Percentiles rank a stretch among this genome's conserved stretches.
Conservation (phyloP, 2,113 vertebrate species). For the Numida meleagris region DNA sequence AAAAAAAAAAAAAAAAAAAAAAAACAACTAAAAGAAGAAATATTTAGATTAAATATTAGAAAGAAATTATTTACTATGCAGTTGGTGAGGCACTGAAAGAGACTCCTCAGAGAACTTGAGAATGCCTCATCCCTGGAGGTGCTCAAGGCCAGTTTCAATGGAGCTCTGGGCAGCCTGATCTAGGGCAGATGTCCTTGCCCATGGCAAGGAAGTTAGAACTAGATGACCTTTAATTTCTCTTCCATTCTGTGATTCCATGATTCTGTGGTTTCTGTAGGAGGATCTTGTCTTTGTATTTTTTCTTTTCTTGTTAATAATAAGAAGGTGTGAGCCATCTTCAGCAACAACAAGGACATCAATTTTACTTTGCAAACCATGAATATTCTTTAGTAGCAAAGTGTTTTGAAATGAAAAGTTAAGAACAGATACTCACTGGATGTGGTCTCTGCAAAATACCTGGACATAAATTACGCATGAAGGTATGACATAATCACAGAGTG, state of each 20-base stretch:
- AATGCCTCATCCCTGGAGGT: neutral
- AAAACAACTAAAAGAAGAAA: neutral
- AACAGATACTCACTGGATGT: neutral
- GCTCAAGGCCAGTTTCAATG: no score
- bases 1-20: no score
- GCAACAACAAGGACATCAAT: neutral
- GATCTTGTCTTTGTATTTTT: neutral
- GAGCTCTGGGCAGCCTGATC: no score
- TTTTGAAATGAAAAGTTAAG: neutral
- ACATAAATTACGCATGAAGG: neutral
- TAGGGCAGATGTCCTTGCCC: no score
- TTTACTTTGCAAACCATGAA: neutral
- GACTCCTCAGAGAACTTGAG: neutral
- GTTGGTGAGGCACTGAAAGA: neutral
- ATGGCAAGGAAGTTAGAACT: no score
- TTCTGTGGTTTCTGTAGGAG: neutral
- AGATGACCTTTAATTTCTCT: no score
- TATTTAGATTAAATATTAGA: neutral
- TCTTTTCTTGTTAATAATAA: neutral
- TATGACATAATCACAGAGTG: neutral
- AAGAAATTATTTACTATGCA: neutral
- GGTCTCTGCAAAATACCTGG: neutral
- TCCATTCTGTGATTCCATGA: no score
- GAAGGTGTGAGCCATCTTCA: rapidly evolving
- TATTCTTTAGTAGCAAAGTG: neutral